A percentile compares a stretch with the other conserved stretches of the same genome.
Evolutionary conservation across 2,888 invertebrate genomes (phyloP).

Genomic region (Cephus rjabovi): DNA sequence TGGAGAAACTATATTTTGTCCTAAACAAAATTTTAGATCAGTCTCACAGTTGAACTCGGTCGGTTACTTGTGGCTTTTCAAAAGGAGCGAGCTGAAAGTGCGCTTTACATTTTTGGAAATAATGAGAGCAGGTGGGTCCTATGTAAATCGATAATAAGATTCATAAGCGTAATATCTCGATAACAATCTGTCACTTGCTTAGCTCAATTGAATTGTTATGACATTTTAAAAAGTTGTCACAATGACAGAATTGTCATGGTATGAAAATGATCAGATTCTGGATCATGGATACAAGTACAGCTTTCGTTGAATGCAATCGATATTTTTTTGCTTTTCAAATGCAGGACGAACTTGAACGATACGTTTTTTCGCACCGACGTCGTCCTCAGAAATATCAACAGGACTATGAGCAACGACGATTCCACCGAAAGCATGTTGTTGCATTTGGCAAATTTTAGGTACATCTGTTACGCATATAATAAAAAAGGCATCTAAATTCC

Average conservation of each 20-base stretch:
- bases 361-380: constrained; percentile 62
- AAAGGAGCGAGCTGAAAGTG: constrained; percentile 65
- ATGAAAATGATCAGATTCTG: not conserved
- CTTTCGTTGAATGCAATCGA: not conserved
- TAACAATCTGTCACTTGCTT: not conserved
- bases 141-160: not conserved
- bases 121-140: constrained; percentile 41
- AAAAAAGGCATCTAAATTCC: not conserved
- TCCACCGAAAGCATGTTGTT: constrained; percentile 48
- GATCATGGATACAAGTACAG: not conserved
- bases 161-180: too few relatives aligned
- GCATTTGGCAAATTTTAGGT: constrained; percentile 62
- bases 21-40: constrained; percentile 58
- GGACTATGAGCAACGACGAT: constrained; percentile 43
- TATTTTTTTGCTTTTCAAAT: constrained; percentile 21
- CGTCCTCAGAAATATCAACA: constrained; percentile 47
- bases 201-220: not conserved
- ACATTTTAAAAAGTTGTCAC: not conserved
- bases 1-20: not conserved
- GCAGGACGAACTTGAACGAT: constrained; percentile 57
- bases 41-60: constrained; percentile 65
- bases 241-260: not conserved
- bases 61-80: constrained; percentile 68
- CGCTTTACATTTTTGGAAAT: constrained; percentile 50
- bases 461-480: constrained; percentile 13